Conservation (phyloP, 2,797 vertebrate species). For the Odontamblyopus lacepedii region DNA sequence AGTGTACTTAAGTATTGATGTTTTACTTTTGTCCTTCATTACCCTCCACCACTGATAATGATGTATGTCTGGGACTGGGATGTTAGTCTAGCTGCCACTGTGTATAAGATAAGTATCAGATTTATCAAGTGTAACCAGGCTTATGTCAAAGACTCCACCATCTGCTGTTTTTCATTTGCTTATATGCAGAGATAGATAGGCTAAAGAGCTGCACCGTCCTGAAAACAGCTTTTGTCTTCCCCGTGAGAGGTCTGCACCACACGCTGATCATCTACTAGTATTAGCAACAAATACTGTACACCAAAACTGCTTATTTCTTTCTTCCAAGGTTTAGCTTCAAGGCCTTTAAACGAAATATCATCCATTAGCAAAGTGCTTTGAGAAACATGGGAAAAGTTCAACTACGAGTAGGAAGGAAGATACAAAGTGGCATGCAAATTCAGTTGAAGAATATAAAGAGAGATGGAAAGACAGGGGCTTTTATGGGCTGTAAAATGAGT, state of each 20-base stretch:
- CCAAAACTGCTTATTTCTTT: not conserved
- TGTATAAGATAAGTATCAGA: conserved; percentile 23
- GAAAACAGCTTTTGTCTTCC: conserved; percentile 21
- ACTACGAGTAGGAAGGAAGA: not conserved
- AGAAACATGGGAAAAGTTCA: not conserved
- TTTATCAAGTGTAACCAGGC: conserved; percentile 17
- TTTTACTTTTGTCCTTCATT: no score
- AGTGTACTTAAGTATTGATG: no score
- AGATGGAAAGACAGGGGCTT: conserved; percentile 29
- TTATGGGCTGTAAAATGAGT: conserved; percentile 38
- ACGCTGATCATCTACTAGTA: conserved; percentile 12
- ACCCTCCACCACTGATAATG: not conserved
- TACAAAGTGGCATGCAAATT: conserved; percentile 17
- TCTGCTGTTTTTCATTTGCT: conserved; percentile 40
- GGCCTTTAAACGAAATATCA: not conserved
- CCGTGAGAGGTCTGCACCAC: conserved; percentile 10
- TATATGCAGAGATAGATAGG: conserved; percentile 18
- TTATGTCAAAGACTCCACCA: conserved; percentile 22
- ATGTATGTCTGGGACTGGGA: conserved; percentile 19
- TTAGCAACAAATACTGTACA: conserved; percentile 2
- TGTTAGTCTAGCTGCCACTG: conserved; percentile 19
- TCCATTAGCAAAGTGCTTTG: not conserved
- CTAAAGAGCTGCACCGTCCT: conserved; percentile 2
- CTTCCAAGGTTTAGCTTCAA: not conserved
- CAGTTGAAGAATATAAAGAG: conserved; percentile 30